These are phyloP conservation scores for Drosophila saltans DNA, from an alignment of 1,140 invertebrate genomes.

Conservation along the genomic window DNA sequence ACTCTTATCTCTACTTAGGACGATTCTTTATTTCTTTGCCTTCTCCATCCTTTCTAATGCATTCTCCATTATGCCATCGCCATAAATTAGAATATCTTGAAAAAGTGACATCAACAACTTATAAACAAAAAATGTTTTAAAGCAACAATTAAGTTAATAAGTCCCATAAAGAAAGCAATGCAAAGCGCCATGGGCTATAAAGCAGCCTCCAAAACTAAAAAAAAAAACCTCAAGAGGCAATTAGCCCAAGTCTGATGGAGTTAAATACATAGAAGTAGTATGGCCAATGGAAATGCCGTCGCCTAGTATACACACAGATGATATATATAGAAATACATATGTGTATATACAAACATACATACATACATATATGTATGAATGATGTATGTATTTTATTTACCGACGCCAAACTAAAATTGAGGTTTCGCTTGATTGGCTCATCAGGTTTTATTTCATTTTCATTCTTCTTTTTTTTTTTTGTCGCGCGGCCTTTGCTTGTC, in stretches of 20 bases:
- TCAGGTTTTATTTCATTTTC: conserved; percentile 32
- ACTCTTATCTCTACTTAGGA: neutral
- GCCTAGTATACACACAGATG: conserved; percentile 19
- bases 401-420: conserved; percentile 45
- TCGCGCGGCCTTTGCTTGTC: conserved; percentile 56
- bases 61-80: conserved; percentile 30
- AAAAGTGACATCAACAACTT: conserved; percentile 39
- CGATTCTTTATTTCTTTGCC: neutral
- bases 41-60: conserved; percentile 56
- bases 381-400: conserved; percentile 3
- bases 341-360: conserved; percentile 23
- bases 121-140: conserved; percentile 53
- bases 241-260: conserved; percentile 44
- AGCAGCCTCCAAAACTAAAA: conserved; percentile 55
- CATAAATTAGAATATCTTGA: conserved; percentile 69
- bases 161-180: conserved; percentile 70
- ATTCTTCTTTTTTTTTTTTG: conserved; percentile 37
- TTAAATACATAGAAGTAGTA: conserved; percentile 29
- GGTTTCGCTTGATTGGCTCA: conserved; percentile 57
- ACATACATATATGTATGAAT: conserved; percentile 10
- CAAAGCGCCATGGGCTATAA: conserved; percentile 58
- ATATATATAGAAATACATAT: conserved; percentile 1
- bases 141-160: conserved; percentile 75
- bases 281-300: conserved; percentile 27
- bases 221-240: conserved; percentile 50